Conservation (phyloP, 2,797 vertebrate genomes). For the Danio kyathit region DNA sequence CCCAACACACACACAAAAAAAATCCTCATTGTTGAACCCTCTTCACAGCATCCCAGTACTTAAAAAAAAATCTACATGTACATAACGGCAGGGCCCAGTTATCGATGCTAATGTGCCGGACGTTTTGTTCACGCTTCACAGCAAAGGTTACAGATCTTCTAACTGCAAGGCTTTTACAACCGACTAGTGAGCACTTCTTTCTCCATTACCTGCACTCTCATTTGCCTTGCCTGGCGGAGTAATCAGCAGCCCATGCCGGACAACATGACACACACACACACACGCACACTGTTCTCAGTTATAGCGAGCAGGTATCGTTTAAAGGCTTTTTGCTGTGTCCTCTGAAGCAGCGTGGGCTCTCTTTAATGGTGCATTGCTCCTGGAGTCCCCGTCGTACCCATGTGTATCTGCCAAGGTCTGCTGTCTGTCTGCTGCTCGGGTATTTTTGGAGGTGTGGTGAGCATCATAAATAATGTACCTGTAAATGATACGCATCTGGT, state of each 20-base stretch:
- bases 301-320: constrained; percentile 37
- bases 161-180: constrained; percentile 68
- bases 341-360: constrained; percentile 57
- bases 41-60: constrained; percentile 50
- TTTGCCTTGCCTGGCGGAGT: constrained; percentile 73
- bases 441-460: constrained; percentile 61
- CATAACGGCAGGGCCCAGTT: constrained; percentile 39
- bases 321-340: constrained; percentile 39
- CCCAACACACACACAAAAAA: neutral
- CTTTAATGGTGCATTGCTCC: constrained; percentile 73
- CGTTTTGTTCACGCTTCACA: constrained; percentile 69
- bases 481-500: constrained; percentile 59
- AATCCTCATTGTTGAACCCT: constrained; percentile 21
- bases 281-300: constrained; percentile 23
- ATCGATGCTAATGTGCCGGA: constrained; percentile 67
- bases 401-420: constrained; percentile 57
- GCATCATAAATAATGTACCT: constrained; percentile 65
- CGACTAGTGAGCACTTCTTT: constrained; percentile 70
- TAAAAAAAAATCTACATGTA: constrained; percentile 57
- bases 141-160: constrained; percentile 73
- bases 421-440: constrained; percentile 57
- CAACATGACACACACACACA: constrained; percentile 32
- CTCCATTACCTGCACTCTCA: constrained; percentile 74
- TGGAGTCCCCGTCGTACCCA: constrained; percentile 38
- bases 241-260: constrained; percentile 64